phyloP scores from a whole-genome alignment of 2,797 vertebrate species.

The Eulemur mongoz region DNA sequence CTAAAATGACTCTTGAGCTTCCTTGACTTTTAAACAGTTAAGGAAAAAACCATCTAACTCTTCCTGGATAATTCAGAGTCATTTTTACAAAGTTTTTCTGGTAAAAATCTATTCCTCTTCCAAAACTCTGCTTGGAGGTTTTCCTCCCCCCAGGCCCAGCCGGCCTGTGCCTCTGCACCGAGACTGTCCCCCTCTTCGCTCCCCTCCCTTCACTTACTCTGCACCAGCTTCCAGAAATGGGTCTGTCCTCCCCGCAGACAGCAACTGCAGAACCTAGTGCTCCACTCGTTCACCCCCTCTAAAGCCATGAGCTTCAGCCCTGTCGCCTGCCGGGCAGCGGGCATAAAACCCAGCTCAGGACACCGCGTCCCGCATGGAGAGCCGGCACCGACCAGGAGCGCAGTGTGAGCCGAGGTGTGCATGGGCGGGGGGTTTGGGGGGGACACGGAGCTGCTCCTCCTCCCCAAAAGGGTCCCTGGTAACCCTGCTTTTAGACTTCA shows the following conservation, averaged over 20 bases:
- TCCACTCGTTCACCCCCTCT: not conserved
- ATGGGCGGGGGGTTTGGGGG: no score
- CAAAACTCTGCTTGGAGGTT: not conserved
- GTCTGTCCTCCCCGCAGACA: not conserved
- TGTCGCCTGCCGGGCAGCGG: no score
- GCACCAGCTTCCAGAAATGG: not conserved
- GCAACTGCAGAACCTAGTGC: not conserved
- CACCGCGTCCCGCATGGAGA: not conserved
- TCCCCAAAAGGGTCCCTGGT: rapidly evolving
- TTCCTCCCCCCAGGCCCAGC: not conserved
- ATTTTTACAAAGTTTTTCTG: not conserved
- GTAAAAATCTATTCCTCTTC: not conserved
- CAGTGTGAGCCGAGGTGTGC: not conserved
- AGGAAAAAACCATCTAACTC: not conserved
- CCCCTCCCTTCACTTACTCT: not conserved
- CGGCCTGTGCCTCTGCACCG: rapidly evolving
- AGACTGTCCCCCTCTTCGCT: rapidly evolving
- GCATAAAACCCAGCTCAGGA: not conserved
- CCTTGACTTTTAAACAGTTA: not conserved
- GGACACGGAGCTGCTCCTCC: no score
- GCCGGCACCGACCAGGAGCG: not conserved
- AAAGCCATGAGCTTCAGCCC: not conserved
- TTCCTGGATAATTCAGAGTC: not conserved
- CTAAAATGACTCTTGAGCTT: not conserved
- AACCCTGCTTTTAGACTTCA: not conserved